phyloP scores from a whole-genome alignment of 2,797 vertebrate species.

The Megaceryle alcyon region DNA sequence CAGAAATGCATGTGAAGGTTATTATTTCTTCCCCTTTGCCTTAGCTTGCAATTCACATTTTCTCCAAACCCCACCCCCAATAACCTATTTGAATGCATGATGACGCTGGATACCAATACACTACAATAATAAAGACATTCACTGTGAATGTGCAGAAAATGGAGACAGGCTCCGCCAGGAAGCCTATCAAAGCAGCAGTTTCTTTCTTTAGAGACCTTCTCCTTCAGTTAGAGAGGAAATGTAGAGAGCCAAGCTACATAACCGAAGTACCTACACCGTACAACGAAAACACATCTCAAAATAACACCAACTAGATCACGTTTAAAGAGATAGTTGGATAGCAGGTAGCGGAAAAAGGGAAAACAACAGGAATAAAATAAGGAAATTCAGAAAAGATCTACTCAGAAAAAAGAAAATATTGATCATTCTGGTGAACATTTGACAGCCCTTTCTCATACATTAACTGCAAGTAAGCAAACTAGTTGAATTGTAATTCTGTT shows the following conservation, averaged over 20 bases:
- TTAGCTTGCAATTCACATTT: not conserved
- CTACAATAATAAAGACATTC: not conserved
- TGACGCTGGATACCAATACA: not conserved
- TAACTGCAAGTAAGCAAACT: conserved; percentile 70
- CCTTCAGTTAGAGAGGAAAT: not conserved
- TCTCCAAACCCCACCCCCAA: not conserved
- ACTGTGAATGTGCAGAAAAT: not conserved
- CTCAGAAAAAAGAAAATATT: not conserved
- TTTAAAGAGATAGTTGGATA: not conserved
- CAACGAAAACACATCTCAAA: not conserved
- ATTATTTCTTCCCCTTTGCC: not conserved
- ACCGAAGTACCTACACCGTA: accelerated
- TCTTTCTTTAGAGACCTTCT: not conserved
- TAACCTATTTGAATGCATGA: not conserved
- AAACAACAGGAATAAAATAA: not conserved
- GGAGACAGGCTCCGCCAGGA: not conserved
- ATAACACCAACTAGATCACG: not conserved
- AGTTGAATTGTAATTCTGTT: conserved; percentile 74
- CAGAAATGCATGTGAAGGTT: not conserved
- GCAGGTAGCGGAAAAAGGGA: not conserved
- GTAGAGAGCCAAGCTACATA: not conserved
- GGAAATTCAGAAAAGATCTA: not conserved
- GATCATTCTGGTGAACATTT: conserved; percentile 72
- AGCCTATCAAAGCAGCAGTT: not conserved
- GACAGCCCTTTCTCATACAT: conserved; percentile 72